Conservation (phyloP, 2,113 vertebrate genomes). For the Seriola rivoliana region DNA sequence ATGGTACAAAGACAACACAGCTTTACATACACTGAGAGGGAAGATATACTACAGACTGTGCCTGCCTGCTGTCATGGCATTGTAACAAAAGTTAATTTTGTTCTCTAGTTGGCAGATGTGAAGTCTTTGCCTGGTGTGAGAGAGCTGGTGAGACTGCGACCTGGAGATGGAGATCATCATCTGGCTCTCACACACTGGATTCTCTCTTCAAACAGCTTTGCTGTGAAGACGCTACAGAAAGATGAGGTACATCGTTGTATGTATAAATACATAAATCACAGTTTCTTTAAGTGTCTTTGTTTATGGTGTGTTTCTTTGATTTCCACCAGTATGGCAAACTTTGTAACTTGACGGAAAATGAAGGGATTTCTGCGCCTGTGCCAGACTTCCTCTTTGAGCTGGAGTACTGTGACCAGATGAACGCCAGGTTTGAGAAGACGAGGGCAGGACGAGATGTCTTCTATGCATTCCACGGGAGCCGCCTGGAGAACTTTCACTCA, state of each 20-base stretch:
- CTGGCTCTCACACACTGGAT: conserved; percentile 94
- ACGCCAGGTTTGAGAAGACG: conserved; percentile 91
- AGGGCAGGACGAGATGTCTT: conserved; percentile 90
- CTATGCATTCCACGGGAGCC: conserved; percentile 97
- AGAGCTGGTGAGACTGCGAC: conserved; percentile 86
- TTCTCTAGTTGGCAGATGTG: conserved; percentile 89
- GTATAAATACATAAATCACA: not conserved
- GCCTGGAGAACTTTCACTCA: conserved; percentile 98
- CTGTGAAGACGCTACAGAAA: conserved; percentile 91
- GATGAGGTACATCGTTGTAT: conserved; percentile 85
- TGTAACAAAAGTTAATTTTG: not conserved
- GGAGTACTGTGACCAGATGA: conserved; percentile 90
- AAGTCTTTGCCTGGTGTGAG: conserved; percentile 89
- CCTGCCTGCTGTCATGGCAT: not conserved
- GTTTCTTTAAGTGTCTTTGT: not conserved
- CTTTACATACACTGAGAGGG: not conserved
- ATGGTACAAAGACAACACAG: not conserved
- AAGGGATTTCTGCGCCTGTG: conserved; percentile 83
- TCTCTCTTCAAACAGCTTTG: conserved; percentile 92
- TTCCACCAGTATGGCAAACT: conserved; percentile 90
- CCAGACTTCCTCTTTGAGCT: conserved; percentile 97
- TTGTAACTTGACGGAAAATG: conserved; percentile 87
- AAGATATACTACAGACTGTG: not conserved
- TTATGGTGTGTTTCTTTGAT: not conserved
- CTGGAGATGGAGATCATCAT: conserved; percentile 82